A percentile compares a stretch with the other conserved stretches of the same genome.
Conservation (phyloP, 1,140 invertebrate species). For the Xylocopa sonorina region DNA sequence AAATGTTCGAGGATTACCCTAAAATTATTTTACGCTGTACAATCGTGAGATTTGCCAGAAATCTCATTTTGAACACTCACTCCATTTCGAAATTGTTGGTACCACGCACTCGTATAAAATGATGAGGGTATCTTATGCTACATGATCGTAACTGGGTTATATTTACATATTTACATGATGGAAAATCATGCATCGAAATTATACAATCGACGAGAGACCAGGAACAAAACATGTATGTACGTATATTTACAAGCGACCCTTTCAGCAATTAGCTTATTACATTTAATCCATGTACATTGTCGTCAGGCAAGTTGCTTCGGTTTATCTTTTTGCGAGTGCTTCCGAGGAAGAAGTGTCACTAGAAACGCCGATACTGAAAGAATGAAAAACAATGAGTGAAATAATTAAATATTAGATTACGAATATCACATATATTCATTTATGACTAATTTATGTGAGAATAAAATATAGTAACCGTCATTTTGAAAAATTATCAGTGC, state of each 20-base stretch:
- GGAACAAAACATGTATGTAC: background rate
- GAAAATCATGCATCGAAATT: conserved; percentile 25
- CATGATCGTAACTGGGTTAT: conserved; percentile 21
- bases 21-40: background rate
- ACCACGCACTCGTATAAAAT: conserved; percentile 3
- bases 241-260: conserved; percentile 43
- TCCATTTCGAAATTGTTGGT: background rate
- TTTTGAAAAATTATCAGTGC: too few species aligned
- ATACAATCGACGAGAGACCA: conserved; percentile 9
- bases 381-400: background rate
- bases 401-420: too few species aligned
- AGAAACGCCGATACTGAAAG: conserved; percentile 67
- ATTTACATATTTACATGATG: conserved; percentile 58
- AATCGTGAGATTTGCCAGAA: conserved; percentile 25
- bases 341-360: conserved; percentile 63
- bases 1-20: background rate
- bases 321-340: conserved; percentile 37
- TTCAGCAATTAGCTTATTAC: background rate
- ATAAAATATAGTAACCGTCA: too few species aligned
- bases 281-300: background rate
- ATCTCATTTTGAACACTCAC: conserved; percentile 11
- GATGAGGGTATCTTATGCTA: conserved; percentile 20
- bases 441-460: too few species aligned
- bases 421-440: too few species aligned
- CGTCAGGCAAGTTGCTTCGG: conserved; percentile 33